Evolutionary conservation across 2,888 invertebrate species (phyloP).

Genomic region (Eristalis tenax): DNA sequence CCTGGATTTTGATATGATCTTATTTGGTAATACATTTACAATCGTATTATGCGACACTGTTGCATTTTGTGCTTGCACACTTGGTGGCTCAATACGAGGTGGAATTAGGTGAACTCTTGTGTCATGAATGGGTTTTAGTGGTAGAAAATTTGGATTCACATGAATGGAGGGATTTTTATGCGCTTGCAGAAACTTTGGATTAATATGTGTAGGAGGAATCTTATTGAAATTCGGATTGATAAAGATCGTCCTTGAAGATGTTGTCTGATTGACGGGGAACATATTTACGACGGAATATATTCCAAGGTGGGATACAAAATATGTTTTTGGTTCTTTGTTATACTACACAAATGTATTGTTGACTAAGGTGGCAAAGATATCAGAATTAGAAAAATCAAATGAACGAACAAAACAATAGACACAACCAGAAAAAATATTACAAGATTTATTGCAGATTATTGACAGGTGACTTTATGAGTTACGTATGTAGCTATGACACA

Average conservation of each 20-base stretch:
- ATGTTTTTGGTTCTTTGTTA: background rate
- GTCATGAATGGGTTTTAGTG: constrained; percentile 48
- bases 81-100: constrained; percentile 45
- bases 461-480: constrained; percentile 15
- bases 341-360: background rate
- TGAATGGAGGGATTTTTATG: constrained; percentile 78
- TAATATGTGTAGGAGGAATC: constrained; percentile 78
- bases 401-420: constrained; percentile 55
- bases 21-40: constrained; percentile 71
- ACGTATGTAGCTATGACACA: background rate
- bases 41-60: constrained; percentile 38
- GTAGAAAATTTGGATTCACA: constrained; percentile 82
- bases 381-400: constrained; percentile 38
- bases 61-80: constrained; percentile 60
- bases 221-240: constrained; percentile 80
- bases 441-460: constrained; percentile 28
- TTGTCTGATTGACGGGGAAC: constrained; percentile 72
- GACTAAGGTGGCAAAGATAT: background rate
- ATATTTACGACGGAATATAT: constrained; percentile 9
- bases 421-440: constrained; percentile 52
- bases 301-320: constrained; percentile 6
- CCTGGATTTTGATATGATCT: constrained; percentile 79
- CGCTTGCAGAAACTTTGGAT: constrained; percentile 78
- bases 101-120: constrained; percentile 10
- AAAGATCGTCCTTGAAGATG: constrained; percentile 76